Percentiles rank a stretch among this genome's conserved stretches.
These are phyloP conservation scores for Sesia bembeciformis DNA, from an alignment of 2,888 invertebrate genomes.

Conservation along the genomic window DNA sequence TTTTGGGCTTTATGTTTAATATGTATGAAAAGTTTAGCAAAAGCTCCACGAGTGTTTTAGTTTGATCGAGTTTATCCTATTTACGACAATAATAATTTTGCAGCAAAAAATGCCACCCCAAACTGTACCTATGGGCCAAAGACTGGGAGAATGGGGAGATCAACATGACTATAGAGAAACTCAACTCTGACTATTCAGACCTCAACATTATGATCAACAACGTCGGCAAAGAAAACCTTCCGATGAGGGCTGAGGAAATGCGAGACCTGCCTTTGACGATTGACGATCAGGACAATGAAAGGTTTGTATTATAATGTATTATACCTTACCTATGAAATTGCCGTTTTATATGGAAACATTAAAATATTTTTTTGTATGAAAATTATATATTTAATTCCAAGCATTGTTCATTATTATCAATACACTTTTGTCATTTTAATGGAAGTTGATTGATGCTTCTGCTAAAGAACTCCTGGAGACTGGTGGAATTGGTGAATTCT, in stretches of 20 bases:
- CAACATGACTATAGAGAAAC: constrained; percentile 38
- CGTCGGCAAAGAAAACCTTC: constrained; percentile 51
- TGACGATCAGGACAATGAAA: constrained; percentile 17
- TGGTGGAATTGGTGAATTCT: too few species aligned
- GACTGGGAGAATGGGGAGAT: constrained; percentile 79
- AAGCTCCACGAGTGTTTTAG: not conserved
- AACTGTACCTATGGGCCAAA: constrained; percentile 89
- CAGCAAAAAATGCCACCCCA: constrained; percentile 87
- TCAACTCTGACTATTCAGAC: constrained; percentile 59
- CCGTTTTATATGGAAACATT: too few species aligned
- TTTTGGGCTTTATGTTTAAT: too few species aligned
- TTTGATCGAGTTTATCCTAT: not conserved
- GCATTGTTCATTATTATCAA: too few species aligned
- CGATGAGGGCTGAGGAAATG: constrained; percentile 32
- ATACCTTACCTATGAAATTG: too few species aligned
- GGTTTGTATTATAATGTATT: not conserved
- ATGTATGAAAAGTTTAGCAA: too few species aligned
- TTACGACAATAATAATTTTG: constrained; percentile 12
- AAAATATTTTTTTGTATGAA: too few species aligned
- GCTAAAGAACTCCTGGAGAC: too few species aligned
- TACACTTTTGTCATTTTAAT: too few species aligned
- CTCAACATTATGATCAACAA: constrained; percentile 49
- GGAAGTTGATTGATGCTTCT: too few species aligned
- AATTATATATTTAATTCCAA: too few species aligned
- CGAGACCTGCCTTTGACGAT: constrained; percentile 24